phyloP scores from a whole-genome alignment of 2,113 vertebrate genomes.

The Nyctereutes procyonoides region DNA sequence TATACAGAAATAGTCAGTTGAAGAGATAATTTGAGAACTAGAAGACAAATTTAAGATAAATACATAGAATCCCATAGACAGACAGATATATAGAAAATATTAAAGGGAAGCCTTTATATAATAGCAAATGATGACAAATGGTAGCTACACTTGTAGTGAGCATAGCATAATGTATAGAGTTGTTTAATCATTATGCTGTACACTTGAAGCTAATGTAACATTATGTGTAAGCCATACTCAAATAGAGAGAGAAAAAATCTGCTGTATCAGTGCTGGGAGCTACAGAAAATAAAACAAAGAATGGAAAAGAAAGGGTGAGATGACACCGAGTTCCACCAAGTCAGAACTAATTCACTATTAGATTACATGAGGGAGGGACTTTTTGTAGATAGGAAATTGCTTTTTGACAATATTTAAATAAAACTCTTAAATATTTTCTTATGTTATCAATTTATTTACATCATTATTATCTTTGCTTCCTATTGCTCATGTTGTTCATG shows the following conservation, averaged over 20 bases:
- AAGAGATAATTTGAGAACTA: background rate
- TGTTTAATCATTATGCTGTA: background rate
- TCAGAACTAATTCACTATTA: background rate
- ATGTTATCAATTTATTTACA: background rate
- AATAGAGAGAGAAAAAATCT: background rate
- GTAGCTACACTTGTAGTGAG: background rate
- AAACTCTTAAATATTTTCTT: background rate
- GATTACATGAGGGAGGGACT: background rate
- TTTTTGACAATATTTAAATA: background rate
- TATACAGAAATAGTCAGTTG: background rate
- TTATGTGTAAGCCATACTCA: background rate
- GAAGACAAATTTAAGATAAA: background rate
- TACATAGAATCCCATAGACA: background rate
- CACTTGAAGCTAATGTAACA: background rate
- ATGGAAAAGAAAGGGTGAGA: background rate
- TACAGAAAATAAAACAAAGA: conserved; percentile 10
- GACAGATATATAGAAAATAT: background rate
- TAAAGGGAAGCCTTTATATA: background rate
- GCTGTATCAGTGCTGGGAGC: background rate
- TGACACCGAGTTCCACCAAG: background rate
- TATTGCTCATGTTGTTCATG: background rate
- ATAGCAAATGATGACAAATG: background rate
- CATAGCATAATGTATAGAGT: background rate
- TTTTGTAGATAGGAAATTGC: background rate
- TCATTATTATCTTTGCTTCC: background rate